Base-by-base conservation (phyloP, 2,113 vertebrate genomes). In the Ptilorrhoa leucosticta region DNA sequence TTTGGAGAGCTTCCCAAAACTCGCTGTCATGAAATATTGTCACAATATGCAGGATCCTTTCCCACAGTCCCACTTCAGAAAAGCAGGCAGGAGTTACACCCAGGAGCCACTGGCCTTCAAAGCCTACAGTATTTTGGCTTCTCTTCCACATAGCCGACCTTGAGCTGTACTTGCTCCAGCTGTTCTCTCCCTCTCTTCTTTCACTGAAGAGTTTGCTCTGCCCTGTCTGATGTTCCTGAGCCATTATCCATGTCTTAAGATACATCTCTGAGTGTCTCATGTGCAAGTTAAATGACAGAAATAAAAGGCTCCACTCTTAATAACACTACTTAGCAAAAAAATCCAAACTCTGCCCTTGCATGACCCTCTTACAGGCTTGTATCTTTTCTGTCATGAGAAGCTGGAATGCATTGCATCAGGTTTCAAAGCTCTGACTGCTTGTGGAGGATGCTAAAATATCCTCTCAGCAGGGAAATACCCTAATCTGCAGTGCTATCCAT, bases 1-100 rank as follows among this genome's bases (percentile, higher is more conserved):
- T 13, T 57, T 95, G 88, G 92, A 93, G 15, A 71, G 64, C 60
- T 93, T 96, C 85, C 90, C 85, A 89, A 94, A 87, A 83, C 40
- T 68, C 1, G 0, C 44, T 2, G 3, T 48, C 88, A 87, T 57
- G 80, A 92, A 96, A 81, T 89, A 90, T 33, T 87, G 61, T 47
- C 90, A 92, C 72, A 87, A 71, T 87, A 75, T 33, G 11, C 64
- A 92, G 61, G 44, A 75, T 89, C 45, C 53, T 92, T 88, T 83
- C 60, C 45, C 71, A 13, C 31, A 71, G 56, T 61, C 8, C 42
- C 18, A 50, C 83, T 93, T 93, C 53, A 72, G 69, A 82, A 61
- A 84, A 86, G 35, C 60, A 72, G 79, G 31, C 48, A 84, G 16
- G 50, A 81, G 31, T 70, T 44, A 66, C 19, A 78, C n/a, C 16